phyloP scores from a whole-genome alignment of 2,113 vertebrate species.

The Dascyllus trimaculatus region DNA sequence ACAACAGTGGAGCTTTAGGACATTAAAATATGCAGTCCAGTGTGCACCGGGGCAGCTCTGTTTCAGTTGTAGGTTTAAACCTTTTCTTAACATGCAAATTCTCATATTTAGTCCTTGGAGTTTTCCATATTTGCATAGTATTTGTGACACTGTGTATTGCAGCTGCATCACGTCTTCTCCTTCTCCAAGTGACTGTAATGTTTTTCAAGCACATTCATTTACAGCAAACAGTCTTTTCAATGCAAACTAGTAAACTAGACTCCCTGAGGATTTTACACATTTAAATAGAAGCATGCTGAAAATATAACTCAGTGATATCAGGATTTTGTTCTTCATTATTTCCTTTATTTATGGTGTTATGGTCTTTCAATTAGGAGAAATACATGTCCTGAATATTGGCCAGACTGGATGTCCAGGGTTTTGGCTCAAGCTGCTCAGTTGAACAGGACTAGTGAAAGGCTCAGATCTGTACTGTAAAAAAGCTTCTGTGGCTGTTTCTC shows the following conservation, averaged over 20 bases:
- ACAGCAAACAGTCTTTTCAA: conserved; percentile 27
- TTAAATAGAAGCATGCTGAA: neutral
- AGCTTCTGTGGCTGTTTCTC: conserved; percentile 65
- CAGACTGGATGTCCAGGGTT: conserved; percentile 64
- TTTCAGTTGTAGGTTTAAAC: too few relatives aligned
- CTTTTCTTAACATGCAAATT: neutral
- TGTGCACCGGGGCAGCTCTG: too few relatives aligned
- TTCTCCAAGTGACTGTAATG: neutral
- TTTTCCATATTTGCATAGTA: neutral
- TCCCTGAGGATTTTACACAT: neutral
- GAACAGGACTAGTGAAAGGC: conserved; percentile 73
- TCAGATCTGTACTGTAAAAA: conserved; percentile 67
- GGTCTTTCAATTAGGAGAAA: neutral
- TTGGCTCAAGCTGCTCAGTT: conserved; percentile 63
- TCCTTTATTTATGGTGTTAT: neutral
- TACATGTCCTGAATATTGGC: conserved; percentile 64
- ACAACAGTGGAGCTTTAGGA: neutral
- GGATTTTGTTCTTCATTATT: neutral
- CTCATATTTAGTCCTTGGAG: neutral
- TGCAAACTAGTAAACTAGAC: conserved; percentile 12
- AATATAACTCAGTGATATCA: neutral
- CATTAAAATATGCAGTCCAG: too few relatives aligned
- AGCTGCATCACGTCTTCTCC: conserved; percentile 4
- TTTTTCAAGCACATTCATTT: conserved; percentile 40
- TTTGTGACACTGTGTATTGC: neutral